Conservation (phyloP, 2,888 invertebrate genomes). For the Papilio gigon region DNA sequence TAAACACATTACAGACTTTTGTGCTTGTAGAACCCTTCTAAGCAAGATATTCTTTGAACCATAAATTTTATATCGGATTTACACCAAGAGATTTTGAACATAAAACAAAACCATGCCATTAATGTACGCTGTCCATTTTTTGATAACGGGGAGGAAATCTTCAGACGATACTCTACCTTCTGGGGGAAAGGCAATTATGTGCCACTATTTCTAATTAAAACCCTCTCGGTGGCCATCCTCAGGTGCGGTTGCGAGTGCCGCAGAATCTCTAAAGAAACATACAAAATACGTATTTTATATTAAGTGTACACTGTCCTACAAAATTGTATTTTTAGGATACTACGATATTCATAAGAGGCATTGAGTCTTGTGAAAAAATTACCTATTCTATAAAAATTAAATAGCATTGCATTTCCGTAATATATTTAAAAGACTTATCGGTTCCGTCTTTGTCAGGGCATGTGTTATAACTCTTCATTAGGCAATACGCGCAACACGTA, state of each 20-base stretch:
- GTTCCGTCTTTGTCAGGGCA: not conserved
- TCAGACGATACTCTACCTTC: no score
- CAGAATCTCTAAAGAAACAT: no score
- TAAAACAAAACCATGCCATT: not conserved
- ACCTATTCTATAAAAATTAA: not conserved
- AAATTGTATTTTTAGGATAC: not conserved
- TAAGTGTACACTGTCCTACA: no score
- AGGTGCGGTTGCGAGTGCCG: no score
- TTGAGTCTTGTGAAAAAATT: not conserved
- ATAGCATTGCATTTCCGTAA: not conserved
- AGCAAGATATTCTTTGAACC: not conserved
- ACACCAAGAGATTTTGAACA: not conserved
- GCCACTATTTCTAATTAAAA: no score
- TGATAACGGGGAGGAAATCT: no score
- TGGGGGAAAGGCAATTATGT: no score
- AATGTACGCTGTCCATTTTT: no score
- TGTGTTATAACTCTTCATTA: conserved; percentile 19
- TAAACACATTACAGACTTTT: not conserved
- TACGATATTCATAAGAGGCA: not conserved
- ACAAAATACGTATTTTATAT: no score
- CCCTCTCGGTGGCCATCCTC: no score
- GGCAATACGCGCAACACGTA: conserved; percentile 14
- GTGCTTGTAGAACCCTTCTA: not conserved
- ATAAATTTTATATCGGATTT: not conserved
- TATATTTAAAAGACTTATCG: not conserved